Conservation (phyloP, 2,113 vertebrate genomes). For the Cephalopholis sonnerati region DNA sequence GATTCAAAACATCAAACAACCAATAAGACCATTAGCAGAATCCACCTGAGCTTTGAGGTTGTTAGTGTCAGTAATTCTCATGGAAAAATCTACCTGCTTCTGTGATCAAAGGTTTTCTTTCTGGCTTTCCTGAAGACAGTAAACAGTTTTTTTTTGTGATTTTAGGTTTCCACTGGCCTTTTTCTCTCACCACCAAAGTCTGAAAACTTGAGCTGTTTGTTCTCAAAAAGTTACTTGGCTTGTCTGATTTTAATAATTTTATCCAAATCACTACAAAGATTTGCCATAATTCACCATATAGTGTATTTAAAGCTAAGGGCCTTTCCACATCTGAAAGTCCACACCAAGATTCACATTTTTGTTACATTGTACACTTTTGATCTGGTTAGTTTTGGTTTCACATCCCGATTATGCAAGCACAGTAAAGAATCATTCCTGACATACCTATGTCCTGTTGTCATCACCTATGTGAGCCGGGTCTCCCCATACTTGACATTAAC, state of each 20-base stretch:
- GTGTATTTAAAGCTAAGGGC: background rate
- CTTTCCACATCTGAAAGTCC: too few relatives aligned
- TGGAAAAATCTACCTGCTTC: background rate
- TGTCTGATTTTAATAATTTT: background rate
- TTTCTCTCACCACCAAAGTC: background rate
- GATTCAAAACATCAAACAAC: slow-evolving; percentile 1
- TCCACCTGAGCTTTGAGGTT: background rate
- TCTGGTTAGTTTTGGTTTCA: too few relatives aligned
- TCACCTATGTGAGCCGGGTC: too few relatives aligned
- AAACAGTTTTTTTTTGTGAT: background rate
- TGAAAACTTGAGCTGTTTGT: background rate
- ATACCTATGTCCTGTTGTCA: too few relatives aligned
- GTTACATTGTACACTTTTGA: too few relatives aligned
- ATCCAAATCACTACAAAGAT: background rate
- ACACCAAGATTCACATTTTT: too few relatives aligned
- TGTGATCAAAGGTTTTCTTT: slow-evolving; percentile 5
- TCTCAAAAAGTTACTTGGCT: background rate
- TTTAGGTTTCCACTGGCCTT: background rate
- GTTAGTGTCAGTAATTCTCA: background rate
- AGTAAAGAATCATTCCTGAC: too few relatives aligned
- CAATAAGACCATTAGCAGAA: background rate
- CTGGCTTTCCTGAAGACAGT: background rate
- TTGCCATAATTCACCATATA: background rate
- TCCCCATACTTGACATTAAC: too few relatives aligned
- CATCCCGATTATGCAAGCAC: too few relatives aligned